Conservation (phyloP, 2,888 invertebrate species). For the Mayetiola destructor region DNA sequence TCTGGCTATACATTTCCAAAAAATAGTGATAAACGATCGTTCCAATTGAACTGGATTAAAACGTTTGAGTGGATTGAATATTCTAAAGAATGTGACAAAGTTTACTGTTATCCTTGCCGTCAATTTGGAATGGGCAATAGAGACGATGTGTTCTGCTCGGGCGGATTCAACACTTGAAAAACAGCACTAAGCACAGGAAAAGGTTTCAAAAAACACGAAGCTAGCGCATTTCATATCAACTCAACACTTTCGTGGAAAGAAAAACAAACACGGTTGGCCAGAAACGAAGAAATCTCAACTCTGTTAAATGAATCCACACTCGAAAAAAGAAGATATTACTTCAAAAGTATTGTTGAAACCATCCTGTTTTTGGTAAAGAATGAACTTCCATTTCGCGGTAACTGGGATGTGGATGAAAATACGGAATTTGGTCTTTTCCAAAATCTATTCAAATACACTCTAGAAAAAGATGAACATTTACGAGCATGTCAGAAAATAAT, state of each 20-base stretch:
- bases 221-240: neutral
- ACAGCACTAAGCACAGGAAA: neutral
- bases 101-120: neutral
- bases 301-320: neutral
- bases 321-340: neutral
- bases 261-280: neutral
- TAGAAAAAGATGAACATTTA: neutral
- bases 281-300: neutral
- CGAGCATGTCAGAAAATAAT: neutral
- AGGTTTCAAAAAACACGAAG: neutral
- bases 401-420: neutral
- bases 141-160: neutral
- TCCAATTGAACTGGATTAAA: neutral
- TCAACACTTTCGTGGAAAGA: neutral
- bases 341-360: neutral
- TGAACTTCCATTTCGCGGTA: neutral
- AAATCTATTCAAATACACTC: neutral
- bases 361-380: neutral
- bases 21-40: neutral
- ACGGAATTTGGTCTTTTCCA: neutral
- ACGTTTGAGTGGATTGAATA: neutral
- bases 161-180: neutral
- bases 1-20: neutral
- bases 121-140: neutral
- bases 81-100: neutral